Evolutionary conservation across 2,888 invertebrate species (phyloP).

Genomic region (Onchidella celtica): DNA sequence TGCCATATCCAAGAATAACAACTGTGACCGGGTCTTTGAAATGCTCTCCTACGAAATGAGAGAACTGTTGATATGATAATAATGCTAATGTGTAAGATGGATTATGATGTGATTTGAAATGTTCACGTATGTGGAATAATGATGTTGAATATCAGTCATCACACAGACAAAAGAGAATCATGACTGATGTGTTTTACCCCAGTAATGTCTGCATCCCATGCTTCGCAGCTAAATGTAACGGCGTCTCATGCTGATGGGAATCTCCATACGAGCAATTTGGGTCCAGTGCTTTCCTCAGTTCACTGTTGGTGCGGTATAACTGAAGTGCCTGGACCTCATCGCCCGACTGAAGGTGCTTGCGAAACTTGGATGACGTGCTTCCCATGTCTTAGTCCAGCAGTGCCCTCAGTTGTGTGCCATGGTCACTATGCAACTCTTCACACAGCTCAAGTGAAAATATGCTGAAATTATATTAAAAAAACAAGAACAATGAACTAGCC

Average conservation of each 20-base stretch:
- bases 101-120: too few species aligned
- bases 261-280: slow-evolving; percentile 86
- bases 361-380: slow-evolving; percentile 86
- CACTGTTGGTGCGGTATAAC: slow-evolving; percentile 84
- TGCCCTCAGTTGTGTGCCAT: too few species aligned
- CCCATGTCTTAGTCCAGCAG: slow-evolving; percentile 82
- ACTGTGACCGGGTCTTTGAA: too few species aligned
- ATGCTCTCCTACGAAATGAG: too few species aligned
- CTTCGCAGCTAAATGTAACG: slow-evolving; percentile 85
- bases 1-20: too few species aligned
- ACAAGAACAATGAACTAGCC: not conserved
- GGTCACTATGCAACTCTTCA: not conserved
- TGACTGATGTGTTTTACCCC: too few species aligned
- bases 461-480: not conserved
- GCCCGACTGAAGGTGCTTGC: slow-evolving; percentile 86
- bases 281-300: slow-evolving; percentile 85
- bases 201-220: slow-evolving; percentile 85
- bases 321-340: slow-evolving; percentile 87
- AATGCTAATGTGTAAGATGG: too few species aligned
- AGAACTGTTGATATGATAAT: too few species aligned
- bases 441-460: not conserved
- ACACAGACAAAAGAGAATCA: too few species aligned
- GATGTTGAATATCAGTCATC: too few species aligned
- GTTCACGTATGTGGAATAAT: too few species aligned
- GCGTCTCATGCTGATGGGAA: slow-evolving; percentile 85